Conservation (phyloP, 1,140 invertebrate genomes). For the Stenopsyche tienmushanensis region DNA sequence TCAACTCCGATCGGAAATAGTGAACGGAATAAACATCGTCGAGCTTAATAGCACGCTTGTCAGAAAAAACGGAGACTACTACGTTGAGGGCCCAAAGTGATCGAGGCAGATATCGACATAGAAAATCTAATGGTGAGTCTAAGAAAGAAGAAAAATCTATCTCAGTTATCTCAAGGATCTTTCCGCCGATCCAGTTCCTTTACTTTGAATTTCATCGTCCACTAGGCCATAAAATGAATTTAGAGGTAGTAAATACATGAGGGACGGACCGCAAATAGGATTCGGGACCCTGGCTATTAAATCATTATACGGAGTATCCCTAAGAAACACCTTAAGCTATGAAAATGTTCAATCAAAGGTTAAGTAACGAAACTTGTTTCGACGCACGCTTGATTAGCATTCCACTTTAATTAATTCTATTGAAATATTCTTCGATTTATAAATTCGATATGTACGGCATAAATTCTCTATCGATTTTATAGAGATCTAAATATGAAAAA, state of each 20-base stretch:
- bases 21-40: constrained; percentile 43
- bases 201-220: background rate
- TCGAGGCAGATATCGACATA: constrained; percentile 37
- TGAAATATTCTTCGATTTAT: too few relatives aligned
- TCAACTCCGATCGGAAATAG: constrained; percentile 31
- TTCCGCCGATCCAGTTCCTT: background rate
- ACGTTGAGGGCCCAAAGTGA: constrained; percentile 36
- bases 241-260: background rate
- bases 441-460: too few relatives aligned
- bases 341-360: background rate
- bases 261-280: constrained; percentile 16
- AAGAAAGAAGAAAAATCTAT: background rate
- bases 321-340: background rate
- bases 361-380: constrained; percentile 15
- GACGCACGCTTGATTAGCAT: background rate
- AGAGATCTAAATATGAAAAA: too few relatives aligned
- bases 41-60: constrained; percentile 42
- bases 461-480: too few relatives aligned
- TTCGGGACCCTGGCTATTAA: constrained; percentile 7
- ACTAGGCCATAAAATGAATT: constrained; percentile 13
- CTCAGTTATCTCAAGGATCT: background rate
- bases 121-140: constrained; percentile 37
- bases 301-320: constrained; percentile 13
- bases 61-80: constrained; percentile 38
- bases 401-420: background rate